Conservation (phyloP, 2,888 invertebrate genomes). For the Monopis laevigella region DNA sequence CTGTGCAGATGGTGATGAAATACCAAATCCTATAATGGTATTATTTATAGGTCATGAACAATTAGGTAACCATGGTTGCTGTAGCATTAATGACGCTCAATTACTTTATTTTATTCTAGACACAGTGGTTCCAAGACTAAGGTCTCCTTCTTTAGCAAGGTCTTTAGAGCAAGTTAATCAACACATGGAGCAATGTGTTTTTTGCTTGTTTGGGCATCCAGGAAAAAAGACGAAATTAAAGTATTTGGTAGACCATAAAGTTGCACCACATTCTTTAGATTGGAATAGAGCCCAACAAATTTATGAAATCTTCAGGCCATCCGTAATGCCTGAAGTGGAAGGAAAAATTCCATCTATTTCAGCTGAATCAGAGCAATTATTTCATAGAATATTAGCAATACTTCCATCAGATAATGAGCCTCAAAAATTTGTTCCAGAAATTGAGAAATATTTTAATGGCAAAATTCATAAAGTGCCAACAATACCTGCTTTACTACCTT, state of each 20-base stretch:
- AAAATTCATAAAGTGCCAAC: conserved; percentile 61
- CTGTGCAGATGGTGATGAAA: conserved; percentile 59
- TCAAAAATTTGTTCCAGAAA: conserved; percentile 66
- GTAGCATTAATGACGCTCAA: conserved; percentile 79
- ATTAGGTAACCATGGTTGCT: conserved; percentile 80
- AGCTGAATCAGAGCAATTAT: conserved; percentile 80
- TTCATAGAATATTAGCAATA: conserved; percentile 74
- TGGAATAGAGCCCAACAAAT: conserved; percentile 80
- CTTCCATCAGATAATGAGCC: conserved; percentile 77
- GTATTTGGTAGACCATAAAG: conserved; percentile 80
- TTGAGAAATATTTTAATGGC: conserved; percentile 76
- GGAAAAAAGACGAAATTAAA: conserved; percentile 70
- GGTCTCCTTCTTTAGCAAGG: conserved; percentile 71
- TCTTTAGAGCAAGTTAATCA: conserved; percentile 76
- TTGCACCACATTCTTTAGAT: conserved; percentile 72
- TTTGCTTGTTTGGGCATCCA: conserved; percentile 87
- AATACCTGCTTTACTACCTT: conserved; percentile 62
- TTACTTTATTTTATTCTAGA: conserved; percentile 82
- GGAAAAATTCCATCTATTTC: conserved; percentile 79
- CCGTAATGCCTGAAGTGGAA: conserved; percentile 83
- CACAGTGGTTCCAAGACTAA: conserved; percentile 73
- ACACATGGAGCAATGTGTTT: conserved; percentile 83
- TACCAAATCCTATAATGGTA: conserved; percentile 79
- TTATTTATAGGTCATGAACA: conserved; percentile 87
- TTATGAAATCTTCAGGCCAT: conserved; percentile 84